A percentile compares a stretch with the other conserved stretches of the same genome.
These are phyloP conservation scores for Hyposoter didymator DNA, from an alignment of 2,888 invertebrate genomes.

Conservation along the genomic window DNA sequence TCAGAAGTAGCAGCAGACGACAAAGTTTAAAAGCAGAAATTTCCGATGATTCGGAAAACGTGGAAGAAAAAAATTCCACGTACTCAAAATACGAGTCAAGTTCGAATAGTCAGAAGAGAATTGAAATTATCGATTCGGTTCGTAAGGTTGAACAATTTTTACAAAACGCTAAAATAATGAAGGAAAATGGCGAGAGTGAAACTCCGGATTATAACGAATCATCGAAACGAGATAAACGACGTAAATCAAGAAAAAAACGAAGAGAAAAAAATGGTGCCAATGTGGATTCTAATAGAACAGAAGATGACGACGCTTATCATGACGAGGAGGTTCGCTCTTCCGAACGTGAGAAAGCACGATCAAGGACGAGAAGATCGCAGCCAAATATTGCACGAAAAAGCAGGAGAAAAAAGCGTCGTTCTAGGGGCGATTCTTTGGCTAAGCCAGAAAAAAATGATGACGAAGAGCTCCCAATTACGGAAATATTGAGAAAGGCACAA, in stretches of 20 bases:
- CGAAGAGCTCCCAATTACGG: conserved; percentile 80
- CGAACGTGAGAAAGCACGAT: conserved; percentile 37
- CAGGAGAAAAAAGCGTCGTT: conserved; percentile 35
- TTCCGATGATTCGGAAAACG: conserved; percentile 63
- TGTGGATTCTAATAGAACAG: conserved; percentile 50
- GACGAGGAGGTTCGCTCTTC: conserved; percentile 56
- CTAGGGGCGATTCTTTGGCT: conserved; percentile 31
- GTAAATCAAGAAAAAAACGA: conserved; percentile 45
- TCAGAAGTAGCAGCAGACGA: conserved; percentile 54
- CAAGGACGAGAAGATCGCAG: conserved; percentile 39
- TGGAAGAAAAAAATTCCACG: conserved; percentile 30
- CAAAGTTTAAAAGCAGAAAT: conserved; percentile 9
- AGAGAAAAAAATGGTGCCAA: conserved; percentile 15
- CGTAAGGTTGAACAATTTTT: conserved; percentile 59
- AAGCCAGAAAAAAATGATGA: conserved; percentile 12
- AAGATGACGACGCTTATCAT: conserved; percentile 59
- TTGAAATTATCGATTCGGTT: conserved; percentile 38
- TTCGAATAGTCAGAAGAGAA: conserved; percentile 6
- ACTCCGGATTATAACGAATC: conserved; percentile 16
- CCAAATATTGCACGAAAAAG: conserved; percentile 45
- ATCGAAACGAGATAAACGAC: conserved; percentile 35
- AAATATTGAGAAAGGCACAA: conserved; percentile 78
- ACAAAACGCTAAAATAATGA: conserved; percentile 23
- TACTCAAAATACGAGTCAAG: conserved; percentile 44
- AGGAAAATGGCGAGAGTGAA: conserved; percentile 35